phyloP scores from a whole-genome alignment of 2,888 invertebrate species.

The Pyralis farinalis region DNA sequence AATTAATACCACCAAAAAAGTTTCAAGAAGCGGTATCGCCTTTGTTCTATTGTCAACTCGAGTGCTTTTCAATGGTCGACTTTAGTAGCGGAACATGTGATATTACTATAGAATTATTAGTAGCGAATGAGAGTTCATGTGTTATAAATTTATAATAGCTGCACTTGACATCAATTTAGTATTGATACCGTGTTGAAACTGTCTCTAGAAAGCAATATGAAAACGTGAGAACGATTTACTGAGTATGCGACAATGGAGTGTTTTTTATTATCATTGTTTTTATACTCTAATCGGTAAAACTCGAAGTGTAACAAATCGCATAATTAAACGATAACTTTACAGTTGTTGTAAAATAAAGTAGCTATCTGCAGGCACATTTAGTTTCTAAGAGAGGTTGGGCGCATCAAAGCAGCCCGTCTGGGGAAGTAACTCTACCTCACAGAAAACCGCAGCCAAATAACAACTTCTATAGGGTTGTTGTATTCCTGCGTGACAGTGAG shows the following conservation, averaged over 20 bases:
- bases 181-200: slow-evolving; percentile 1
- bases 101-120: slow-evolving; percentile 9
- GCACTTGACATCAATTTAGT: neutral
- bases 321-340: too few species aligned
- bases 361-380: too few species aligned
- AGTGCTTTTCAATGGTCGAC: slow-evolving; percentile 37
- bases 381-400: too few species aligned
- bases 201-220: slow-evolving; percentile 2
- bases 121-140: slow-evolving; percentile 3
- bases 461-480: too few species aligned
- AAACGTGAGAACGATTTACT: slow-evolving; percentile 2
- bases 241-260: neutral
- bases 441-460: too few species aligned
- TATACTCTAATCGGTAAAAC: too few species aligned
- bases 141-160: neutral
- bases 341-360: too few species aligned
- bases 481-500: too few species aligned
- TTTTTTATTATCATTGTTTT: too few species aligned
- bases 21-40: slow-evolving; percentile 53
- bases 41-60: slow-evolving; percentile 66
- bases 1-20: slow-evolving; percentile 72
- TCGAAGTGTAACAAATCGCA: too few species aligned
- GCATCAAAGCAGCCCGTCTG: too few species aligned
- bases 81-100: slow-evolving; percentile 20
- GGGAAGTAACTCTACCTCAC: too few species aligned